A percentile compares a stretch with the other conserved stretches of the same genome.
These are phyloP conservation scores for Drosophila repletoides DNA, from an alignment of 1,140 invertebrate genomes.

Conservation along the genomic window DNA sequence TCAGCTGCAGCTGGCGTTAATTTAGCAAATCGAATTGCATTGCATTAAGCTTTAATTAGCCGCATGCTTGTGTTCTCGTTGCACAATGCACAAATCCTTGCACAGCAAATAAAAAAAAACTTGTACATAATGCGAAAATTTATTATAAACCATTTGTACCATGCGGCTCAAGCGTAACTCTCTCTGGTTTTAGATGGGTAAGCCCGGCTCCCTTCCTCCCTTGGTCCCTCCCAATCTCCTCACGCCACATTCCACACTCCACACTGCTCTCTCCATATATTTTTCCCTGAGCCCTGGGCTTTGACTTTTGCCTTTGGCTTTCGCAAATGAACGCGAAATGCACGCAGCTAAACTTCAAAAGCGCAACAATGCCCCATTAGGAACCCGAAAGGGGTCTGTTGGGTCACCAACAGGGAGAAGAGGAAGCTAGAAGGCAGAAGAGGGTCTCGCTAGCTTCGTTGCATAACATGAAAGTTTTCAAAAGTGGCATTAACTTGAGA, in stretches of 20 bases:
- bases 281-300: conserved; percentile 29
- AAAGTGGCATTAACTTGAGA: conserved; percentile 65
- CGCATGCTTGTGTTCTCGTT: background rate
- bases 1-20: conserved; percentile 48
- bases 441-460: conserved; percentile 25
- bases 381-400: background rate
- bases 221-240: background rate
- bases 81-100: conserved; percentile 14
- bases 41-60: conserved; percentile 69
- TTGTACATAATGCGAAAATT: conserved; percentile 50
- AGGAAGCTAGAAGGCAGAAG: no score
- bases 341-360: conserved; percentile 74
- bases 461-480: conserved; percentile 60
- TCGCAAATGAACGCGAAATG: conserved; percentile 64
- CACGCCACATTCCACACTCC: no score
- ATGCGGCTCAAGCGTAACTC: conserved; percentile 59
- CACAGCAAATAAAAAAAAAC: conserved; percentile 26
- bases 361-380: conserved; percentile 31
- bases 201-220: background rate
- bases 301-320: conserved; percentile 41
- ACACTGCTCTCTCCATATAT: background rate
- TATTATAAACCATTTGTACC: conserved; percentile 71
- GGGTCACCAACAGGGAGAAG: no score
- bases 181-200: conserved; percentile 33
- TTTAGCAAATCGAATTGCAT: conserved; percentile 69